phyloP scores from a whole-genome alignment of 2,888 invertebrate genomes.

The Ctenicera cuprea region DNA sequence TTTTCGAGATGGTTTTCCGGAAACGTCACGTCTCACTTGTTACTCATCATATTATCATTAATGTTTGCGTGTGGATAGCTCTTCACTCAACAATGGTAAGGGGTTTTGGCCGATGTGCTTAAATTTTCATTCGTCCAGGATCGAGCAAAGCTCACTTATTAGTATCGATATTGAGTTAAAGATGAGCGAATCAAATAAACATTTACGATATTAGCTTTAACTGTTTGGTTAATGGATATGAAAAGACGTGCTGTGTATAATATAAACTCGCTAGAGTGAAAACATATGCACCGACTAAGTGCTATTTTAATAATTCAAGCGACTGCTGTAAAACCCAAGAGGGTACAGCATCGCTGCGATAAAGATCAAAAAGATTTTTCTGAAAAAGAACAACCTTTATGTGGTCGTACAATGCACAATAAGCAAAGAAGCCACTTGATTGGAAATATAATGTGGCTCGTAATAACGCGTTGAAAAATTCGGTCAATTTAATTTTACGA shows the following conservation, averaged over 20 bases:
- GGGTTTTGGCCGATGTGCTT: neutral
- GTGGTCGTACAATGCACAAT: too few relatives aligned
- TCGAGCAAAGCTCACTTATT: neutral
- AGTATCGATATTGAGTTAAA: neutral
- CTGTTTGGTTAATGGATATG: neutral
- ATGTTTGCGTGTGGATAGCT: slow-evolving; percentile 1
- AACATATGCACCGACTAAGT: slow-evolving; percentile 15
- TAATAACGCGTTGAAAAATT: too few relatives aligned
- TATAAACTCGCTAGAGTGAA: neutral
- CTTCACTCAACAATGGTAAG: neutral
- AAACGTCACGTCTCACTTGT: neutral
- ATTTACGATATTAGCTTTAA: too few relatives aligned
- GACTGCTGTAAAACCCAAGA: slow-evolving; percentile 9
- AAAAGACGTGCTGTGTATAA: neutral
- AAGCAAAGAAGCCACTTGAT: too few relatives aligned
- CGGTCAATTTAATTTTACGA: too few relatives aligned
- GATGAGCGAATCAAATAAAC: neutral
- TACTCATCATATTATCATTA: slow-evolving; percentile 17
- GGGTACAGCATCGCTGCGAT: neutral
- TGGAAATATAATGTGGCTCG: too few relatives aligned
- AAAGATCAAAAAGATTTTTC: too few relatives aligned
- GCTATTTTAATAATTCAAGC: slow-evolving; percentile 16
- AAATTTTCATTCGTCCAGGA: neutral
- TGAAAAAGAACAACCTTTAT: too few relatives aligned
- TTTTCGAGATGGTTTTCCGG: neutral